Percentiles rank a stretch among this genome's conserved stretches.
phyloP scores from a whole-genome alignment of 2,113 vertebrate genomes.

The Chunga burmeisteri region DNA sequence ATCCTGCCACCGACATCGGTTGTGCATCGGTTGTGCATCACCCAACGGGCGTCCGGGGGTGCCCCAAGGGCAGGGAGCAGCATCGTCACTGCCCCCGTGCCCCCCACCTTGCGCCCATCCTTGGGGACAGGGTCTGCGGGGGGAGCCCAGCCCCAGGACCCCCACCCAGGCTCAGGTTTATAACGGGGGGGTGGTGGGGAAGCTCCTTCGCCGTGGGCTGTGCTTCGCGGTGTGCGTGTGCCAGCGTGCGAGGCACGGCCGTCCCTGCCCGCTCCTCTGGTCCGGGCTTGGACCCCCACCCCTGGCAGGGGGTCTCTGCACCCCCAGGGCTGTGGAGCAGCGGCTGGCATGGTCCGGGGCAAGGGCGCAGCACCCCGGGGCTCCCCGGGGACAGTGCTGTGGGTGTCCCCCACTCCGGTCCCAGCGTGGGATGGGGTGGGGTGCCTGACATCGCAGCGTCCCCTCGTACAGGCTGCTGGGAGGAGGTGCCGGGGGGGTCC shows the following conservation, averaged over 20 bases:
- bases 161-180: not conserved
- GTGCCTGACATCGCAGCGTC: not conserved
- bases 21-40: not conserved
- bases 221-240: not conserved
- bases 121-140: not conserved
- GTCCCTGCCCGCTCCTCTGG: not conserved
- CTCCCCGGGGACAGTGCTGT: not conserved
- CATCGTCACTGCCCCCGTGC: not conserved
- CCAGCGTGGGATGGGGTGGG: not conserved
- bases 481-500: too few species aligned
- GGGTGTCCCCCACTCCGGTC: rapidly evolving
- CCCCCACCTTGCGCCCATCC: too few species aligned
- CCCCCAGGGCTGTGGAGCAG: not conserved
- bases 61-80: not conserved
- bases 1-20: not conserved
- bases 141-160: not conserved
- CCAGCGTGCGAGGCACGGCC: not conserved
- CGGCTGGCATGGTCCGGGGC: not conserved
- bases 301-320: not conserved
- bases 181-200: not conserved
- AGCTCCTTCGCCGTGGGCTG: not conserved
- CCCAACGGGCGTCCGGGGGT: not conserved
- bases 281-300: not conserved
- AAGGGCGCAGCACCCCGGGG: not conserved
- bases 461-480: not conserved